Evolutionary conservation across 2,797 vertebrate species (phyloP).

Genomic region (Myotis vivesi): DNA sequence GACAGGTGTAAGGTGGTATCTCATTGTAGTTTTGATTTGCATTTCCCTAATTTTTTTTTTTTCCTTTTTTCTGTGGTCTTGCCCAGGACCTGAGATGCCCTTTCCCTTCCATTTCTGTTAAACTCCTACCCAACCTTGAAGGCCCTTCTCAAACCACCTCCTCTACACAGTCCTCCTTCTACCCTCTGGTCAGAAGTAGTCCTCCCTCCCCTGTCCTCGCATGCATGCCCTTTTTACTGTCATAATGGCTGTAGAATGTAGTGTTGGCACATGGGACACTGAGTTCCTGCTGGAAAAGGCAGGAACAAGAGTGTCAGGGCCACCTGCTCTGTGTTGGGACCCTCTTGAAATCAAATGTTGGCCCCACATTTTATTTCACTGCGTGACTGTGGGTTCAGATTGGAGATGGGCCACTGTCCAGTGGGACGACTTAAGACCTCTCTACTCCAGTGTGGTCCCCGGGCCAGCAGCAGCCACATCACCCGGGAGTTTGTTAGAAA

Average conservation of each 20-base stretch:
- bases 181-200: background rate
- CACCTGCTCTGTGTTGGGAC: no score
- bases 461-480: background rate
- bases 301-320: no score
- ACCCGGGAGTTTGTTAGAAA: background rate
- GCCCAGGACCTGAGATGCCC: background rate
- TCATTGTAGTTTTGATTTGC: background rate
- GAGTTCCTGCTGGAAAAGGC: no score
- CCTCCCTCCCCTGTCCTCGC: background rate
- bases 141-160: background rate
- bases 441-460: background rate
- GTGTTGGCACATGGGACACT: no score
- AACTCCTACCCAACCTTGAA: background rate
- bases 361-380: background rate
- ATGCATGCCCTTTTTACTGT: background rate
- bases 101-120: background rate
- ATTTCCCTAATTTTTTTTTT: background rate
- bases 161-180: background rate
- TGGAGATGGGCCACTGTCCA: background rate
- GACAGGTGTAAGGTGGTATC: background rate
- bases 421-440: background rate
- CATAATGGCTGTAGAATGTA: no score
- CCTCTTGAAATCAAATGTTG: background rate
- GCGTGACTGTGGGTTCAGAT: background rate
- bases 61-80: background rate